Evolutionary conservation across 2,797 vertebrate genomes (phyloP), one percentile per base, ranked within the genome.

Genomic region (Novumbra hubbsi): DNA sequence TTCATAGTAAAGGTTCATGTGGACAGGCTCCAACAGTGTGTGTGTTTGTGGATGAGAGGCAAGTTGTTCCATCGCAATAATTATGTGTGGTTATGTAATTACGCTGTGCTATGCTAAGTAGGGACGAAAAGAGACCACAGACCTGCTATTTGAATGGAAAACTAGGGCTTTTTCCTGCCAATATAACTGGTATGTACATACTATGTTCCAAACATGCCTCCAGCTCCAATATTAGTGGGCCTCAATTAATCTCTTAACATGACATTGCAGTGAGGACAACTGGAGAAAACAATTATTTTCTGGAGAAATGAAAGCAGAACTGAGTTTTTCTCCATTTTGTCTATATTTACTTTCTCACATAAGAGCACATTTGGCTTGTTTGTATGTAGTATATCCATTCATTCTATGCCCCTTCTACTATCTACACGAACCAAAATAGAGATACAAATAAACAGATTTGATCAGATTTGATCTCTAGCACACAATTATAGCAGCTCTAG

Each of bases 81-180:
- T 76, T 71, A 63, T 68, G 67, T 73, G 74, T 79, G 78, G 78
- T 79, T 76, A 73, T 76, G 78, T 79, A 73, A 71, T 79, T 71
- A 67, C 30, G 41, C 74, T 45, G 27, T 30, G 50, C 74, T 76
- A 73, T 67, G 68, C 68, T 76, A 76, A 76, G 62, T 67, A 66
- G 71, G 63, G 62, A 70, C 73, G 67, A 67, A 68, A 70, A 41
- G 27, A 72, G 30, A 71, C 71, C 74, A 68, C 71, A 76, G 41
- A 63, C 28, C 28, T 30, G 30, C 63, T 73, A 71, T 71, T 67
- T 73, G 68, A 73, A 76, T 79, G 74, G 71, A 73, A 65, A 73
- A 79, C 45, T 24, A 50, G 19, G 60, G 27, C 62, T 67, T 60
- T 52, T 69, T 71, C 24, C 4, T 49, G 70, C 70, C 73, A 75